phyloP scores from a whole-genome alignment of 2,113 vertebrate species.

The Pluvialis apricaria region DNA sequence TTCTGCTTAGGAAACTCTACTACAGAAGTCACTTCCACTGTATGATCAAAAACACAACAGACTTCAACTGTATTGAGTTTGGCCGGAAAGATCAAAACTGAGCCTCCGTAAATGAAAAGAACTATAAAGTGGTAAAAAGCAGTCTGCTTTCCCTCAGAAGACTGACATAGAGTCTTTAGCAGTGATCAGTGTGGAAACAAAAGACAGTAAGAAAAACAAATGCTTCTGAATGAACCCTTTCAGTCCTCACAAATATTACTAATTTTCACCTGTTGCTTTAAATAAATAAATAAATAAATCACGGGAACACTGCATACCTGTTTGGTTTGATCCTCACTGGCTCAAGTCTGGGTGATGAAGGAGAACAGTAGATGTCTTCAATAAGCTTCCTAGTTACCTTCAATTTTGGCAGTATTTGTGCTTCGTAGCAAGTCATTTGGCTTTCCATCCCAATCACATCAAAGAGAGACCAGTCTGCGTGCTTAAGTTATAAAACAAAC shows the following conservation, averaged over 20 bases:
- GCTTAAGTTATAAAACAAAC: conserved; percentile 39
- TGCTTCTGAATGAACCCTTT: not conserved
- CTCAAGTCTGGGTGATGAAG: conserved; percentile 66
- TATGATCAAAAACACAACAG: not conserved
- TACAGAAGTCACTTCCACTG: not conserved
- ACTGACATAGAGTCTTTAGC: not conserved
- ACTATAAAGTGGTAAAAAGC: not conserved
- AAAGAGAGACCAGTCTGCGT: conserved; percentile 76
- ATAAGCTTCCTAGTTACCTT: conserved; percentile 81
- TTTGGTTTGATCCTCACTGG: conserved; percentile 81
- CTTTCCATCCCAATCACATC: conserved; percentile 80
- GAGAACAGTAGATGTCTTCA: conserved; percentile 78
- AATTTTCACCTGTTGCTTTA: not conserved
- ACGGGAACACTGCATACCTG: conserved; percentile 73
- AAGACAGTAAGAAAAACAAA: not conserved
- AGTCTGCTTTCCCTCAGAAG: not conserved
- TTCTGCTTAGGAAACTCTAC: not conserved
- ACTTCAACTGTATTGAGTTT: not conserved
- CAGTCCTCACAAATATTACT: not conserved
- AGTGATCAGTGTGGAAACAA: not conserved
- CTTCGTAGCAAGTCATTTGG: conserved; percentile 75
- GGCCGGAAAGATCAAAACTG: not conserved
- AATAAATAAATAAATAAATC: not conserved
- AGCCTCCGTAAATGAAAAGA: not conserved
- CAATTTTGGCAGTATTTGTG: conserved; percentile 76